A percentile compares a stretch with the other conserved stretches of the same genome.
These are phyloP conservation scores for Caenorhabditis elegans DNA, from an alignment of 1,140 invertebrate species.

Conservation along the genomic window DNA sequence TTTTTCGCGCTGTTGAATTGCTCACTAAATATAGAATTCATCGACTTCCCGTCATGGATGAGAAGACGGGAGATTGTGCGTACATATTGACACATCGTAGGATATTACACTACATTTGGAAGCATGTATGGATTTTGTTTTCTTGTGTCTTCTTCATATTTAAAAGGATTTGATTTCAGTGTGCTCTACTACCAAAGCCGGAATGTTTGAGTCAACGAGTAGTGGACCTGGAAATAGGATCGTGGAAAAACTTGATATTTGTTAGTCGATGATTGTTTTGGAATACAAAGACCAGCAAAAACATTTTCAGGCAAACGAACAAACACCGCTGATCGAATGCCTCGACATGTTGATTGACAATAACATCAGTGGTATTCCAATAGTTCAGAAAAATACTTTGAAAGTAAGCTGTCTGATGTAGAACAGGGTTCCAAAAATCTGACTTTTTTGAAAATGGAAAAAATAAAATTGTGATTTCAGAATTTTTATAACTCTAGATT, in stretches of 20 bases:
- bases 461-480: too few relatives aligned
- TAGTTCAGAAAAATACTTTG: background rate
- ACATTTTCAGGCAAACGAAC: background rate
- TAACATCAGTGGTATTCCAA: slow-evolving; percentile 24
- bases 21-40: slow-evolving; percentile 26
- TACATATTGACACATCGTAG: slow-evolving; percentile 32
- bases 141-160: background rate
- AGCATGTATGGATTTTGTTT: background rate
- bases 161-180: background rate
- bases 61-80: slow-evolving; percentile 14
- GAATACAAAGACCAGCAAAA: background rate
- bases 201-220: slow-evolving; percentile 30
- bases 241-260: slow-evolving; percentile 16
- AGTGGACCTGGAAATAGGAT: slow-evolving; percentile 15
- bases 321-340: slow-evolving; percentile 20
- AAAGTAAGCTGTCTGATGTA: background rate
- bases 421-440: background rate
- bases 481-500: too few relatives aligned
- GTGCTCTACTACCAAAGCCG: background rate
- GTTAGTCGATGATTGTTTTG: background rate
- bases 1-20: slow-evolving; percentile 4
- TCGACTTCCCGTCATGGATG: slow-evolving; percentile 34
- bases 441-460: too few relatives aligned
- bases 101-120: slow-evolving; percentile 27
- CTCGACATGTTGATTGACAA: slow-evolving; percentile 33